Conservation (phyloP, 2,888 invertebrate genomes). For the Brassicogethes aeneus region DNA sequence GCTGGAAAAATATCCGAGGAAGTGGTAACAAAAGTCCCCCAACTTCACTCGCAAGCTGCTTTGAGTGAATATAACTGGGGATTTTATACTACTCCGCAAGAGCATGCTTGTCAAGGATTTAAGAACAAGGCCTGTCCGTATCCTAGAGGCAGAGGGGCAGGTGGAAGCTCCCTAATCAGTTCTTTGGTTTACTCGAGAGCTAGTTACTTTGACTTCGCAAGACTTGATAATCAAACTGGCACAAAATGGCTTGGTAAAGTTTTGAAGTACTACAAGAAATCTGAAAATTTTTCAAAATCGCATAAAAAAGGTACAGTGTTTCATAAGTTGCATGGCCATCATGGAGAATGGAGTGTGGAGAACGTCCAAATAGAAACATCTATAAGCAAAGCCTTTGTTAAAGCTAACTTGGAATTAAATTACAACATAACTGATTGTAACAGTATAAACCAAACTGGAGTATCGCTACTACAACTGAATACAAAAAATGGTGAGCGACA, state of each 20-base stretch:
- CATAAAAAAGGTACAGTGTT: neutral
- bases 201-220: neutral
- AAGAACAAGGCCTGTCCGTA: neutral
- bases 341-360: neutral
- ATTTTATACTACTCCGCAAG: neutral
- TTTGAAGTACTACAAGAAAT: neutral
- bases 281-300: neutral
- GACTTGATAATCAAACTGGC: neutral
- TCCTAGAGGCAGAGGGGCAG: neutral
- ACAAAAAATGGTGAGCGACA: neutral
- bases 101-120: neutral
- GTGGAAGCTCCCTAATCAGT: neutral
- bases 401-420: neutral
- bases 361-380: conserved; percentile 20
- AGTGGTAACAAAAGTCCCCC: neutral
- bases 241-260: neutral
- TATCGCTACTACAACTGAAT: neutral
- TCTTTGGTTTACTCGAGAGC: neutral
- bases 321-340: neutral
- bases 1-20: neutral
- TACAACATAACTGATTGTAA: neutral
- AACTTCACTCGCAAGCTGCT: neutral
- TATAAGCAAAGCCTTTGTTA: neutral
- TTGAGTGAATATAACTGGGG: neutral
- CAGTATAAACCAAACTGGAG: neutral